Evolutionary conservation across 1,140 invertebrate genomes (phyloP), one percentile per base, ranked within the genome.

Genomic region (Maniola jurtina): DNA sequence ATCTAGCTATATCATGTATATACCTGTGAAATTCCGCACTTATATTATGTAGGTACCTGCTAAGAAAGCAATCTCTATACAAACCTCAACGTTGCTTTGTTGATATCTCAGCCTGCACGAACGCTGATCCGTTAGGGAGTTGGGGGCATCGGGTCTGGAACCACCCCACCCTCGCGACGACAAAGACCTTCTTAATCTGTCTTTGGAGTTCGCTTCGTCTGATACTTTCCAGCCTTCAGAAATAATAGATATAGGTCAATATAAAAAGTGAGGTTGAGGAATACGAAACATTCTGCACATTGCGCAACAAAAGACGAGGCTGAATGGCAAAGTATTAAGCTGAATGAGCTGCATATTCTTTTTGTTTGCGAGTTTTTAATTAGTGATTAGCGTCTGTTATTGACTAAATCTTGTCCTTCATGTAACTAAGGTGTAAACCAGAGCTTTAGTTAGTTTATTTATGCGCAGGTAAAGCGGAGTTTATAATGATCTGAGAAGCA

Each of bases 71-170:
- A 68, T 63, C 61, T 40, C 38, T 60, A 55, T 64, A 77, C 79
- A 76, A 78, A 91, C 96, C 86, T 98, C 96, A 13, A 99, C 94
- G 11, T 95, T 94, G 68, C 95, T 96, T 84, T 98, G 97, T 80
- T 99, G 98, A 78, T 97, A 98, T 25, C 97, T 92, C 5, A 97
- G 90, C 13, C 95, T 91, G 77, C 98, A 99, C 2, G 91, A 92
- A 11, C 92, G 92, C 73, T 93, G 92, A 42, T 95, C 94, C 0
- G 91, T 88, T 56, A 94, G 86, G 11, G 93, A 92, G 76, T 93
- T 93, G 56, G 93, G 89, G 68, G 92, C 91, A 60, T 93, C 93
- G 9, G 86, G 80, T 40, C 88, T 75, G 70, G 80, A 47, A 78
- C 76, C 63, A 64, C 79, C 75, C 87, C 89, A 93, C 35, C 92